Evolutionary conservation across 2,113 vertebrate species (phyloP).

Genomic region (Puma concolor): DNA sequence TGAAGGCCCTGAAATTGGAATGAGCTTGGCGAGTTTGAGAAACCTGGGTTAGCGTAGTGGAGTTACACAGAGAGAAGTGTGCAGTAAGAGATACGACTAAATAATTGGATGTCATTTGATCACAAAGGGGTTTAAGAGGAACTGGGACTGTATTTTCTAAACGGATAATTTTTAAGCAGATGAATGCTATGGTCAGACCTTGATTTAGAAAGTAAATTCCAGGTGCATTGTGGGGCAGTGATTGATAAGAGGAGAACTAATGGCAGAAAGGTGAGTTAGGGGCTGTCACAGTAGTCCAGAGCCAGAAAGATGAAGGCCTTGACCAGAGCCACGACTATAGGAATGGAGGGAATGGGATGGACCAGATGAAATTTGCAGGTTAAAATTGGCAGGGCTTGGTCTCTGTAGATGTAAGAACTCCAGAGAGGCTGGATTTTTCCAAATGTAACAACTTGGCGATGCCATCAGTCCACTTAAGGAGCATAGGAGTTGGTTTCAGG

Average conservation of each 20-base stretch:
- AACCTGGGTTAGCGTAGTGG: background rate
- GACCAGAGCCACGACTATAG: background rate
- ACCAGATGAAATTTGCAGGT: background rate
- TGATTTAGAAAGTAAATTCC: constrained; percentile 29
- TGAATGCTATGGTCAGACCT: background rate
- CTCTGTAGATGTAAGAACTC: background rate
- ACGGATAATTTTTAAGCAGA: background rate
- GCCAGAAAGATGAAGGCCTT: background rate
- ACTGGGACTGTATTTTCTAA: background rate
- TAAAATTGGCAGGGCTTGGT: background rate
- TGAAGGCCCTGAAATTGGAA: background rate
- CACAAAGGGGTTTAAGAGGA: background rate
- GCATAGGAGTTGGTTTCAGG: background rate
- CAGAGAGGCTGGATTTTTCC: background rate
- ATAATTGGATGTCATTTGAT: background rate
- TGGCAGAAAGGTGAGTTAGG: background rate
- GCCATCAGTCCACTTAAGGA: background rate
- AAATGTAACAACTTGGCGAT: background rate
- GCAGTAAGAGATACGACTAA: background rate
- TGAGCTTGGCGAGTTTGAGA: background rate
- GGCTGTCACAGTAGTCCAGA: background rate
- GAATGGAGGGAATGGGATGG: background rate
- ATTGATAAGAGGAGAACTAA: background rate
- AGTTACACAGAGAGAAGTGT: background rate
- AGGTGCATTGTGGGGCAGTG: background rate